Evolutionary conservation across 2,888 invertebrate species (phyloP).

Genomic region (Neoaliturus tenellus): DNA sequence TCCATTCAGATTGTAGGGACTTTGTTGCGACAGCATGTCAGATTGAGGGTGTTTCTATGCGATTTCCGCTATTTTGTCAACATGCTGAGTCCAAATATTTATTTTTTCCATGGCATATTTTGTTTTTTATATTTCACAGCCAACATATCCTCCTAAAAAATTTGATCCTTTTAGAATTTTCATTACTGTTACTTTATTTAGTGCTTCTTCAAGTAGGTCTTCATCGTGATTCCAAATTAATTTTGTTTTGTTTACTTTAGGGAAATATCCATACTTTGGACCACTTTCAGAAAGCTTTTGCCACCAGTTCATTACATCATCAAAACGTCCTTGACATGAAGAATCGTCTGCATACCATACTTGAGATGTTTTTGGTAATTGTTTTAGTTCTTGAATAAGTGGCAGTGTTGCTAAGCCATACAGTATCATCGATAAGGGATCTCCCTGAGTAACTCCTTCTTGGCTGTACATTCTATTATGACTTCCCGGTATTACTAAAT

Average conservation of each 20-base stretch:
- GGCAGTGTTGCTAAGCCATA: not conserved
- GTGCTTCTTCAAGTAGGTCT: not conserved
- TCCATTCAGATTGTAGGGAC: too few relatives aligned
- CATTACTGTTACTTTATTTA: not conserved
- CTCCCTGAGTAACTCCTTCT: conserved; percentile 9
- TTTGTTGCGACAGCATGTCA: not conserved
- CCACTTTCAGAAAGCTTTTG: not conserved
- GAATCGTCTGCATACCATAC: not conserved
- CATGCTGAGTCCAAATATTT: not conserved
- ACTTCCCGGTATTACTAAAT: not conserved
- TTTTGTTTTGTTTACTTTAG: not conserved
- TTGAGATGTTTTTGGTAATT: not conserved
- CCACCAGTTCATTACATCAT: not conserved
- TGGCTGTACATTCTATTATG: not conserved
- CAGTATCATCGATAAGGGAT: not conserved
- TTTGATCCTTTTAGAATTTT: not conserved
- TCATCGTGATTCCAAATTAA: not conserved
- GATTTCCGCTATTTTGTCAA: not conserved
- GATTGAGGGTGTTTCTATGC: not conserved
- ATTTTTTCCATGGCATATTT: not conserved
- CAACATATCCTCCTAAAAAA: not conserved
- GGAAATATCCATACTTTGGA: not conserved
- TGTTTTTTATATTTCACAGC: not conserved
- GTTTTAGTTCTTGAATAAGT: not conserved
- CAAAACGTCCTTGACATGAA: not conserved